Conservation (phyloP, 2,113 vertebrate genomes). For the Perccottus glenii region DNA sequence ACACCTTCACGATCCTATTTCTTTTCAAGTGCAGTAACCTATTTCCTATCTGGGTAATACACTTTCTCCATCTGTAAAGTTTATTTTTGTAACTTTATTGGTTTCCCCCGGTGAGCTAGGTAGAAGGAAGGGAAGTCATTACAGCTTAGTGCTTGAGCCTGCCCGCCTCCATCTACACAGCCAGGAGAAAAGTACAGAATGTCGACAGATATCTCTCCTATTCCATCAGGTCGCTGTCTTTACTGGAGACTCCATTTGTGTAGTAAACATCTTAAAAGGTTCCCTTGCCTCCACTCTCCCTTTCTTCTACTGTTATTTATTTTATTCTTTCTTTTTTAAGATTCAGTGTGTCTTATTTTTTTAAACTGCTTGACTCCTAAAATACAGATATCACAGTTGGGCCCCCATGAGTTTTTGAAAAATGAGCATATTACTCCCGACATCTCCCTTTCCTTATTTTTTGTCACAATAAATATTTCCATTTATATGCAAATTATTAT, state of each 20-base stretch:
- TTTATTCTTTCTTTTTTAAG: constrained; percentile 30
- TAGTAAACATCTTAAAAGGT: constrained; percentile 78
- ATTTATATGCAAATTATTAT: constrained; percentile 88
- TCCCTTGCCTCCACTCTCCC: constrained; percentile 59
- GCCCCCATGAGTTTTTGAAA: constrained; percentile 76
- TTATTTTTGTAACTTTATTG: constrained; percentile 73
- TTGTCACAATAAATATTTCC: constrained; percentile 83
- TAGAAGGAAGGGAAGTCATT: constrained; percentile 74
- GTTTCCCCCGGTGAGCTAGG: constrained; percentile 65
- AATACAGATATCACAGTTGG: constrained; percentile 77
- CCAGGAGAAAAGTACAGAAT: constrained; percentile 63
- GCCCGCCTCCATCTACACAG: constrained; percentile 57
- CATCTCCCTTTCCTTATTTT: constrained; percentile 67
- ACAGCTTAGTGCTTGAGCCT: constrained; percentile 69
- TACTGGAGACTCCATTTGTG: constrained; percentile 72
- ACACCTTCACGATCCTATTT: constrained; percentile 43
- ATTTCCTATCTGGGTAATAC: constrained; percentile 63
- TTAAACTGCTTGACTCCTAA: constrained; percentile 78
- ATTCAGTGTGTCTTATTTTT: constrained; percentile 68
- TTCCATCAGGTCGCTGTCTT: constrained; percentile 66
- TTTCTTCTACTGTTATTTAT: constrained; percentile 66
- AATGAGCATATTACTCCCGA: constrained; percentile 79
- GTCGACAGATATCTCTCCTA: constrained; percentile 73
- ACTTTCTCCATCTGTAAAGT: constrained; percentile 70
- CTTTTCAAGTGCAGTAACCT: constrained; percentile 61